Evolutionary conservation across 1,140 invertebrate genomes (phyloP).

Genomic region (Chironomus striatipennis): DNA sequence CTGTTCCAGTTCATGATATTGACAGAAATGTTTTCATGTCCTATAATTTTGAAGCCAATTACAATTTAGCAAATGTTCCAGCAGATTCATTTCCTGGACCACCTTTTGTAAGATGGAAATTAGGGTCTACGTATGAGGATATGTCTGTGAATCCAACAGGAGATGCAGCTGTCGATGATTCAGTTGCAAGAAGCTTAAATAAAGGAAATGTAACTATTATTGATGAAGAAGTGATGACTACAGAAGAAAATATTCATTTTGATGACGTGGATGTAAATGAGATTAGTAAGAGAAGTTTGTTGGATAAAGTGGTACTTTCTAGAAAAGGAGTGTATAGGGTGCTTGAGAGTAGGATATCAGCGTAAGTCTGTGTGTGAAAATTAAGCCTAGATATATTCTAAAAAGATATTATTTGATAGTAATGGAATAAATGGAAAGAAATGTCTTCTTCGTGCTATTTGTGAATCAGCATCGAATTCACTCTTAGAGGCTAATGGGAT

Average conservation of each 20-base stretch:
- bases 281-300: constrained; percentile 22
- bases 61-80: constrained; percentile 42
- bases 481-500: constrained; percentile 42
- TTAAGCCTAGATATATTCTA: no score
- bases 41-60: constrained; percentile 67
- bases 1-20: constrained; percentile 58
- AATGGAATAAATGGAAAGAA: constrained; percentile 44
- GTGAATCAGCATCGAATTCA: constrained; percentile 40
- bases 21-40: constrained; percentile 59
- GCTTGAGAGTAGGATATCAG: neutral
- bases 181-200: constrained; percentile 29
- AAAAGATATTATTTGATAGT: constrained; percentile 26
- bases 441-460: constrained; percentile 44
- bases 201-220: constrained; percentile 33
- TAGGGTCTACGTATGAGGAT: neutral
- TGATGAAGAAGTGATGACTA: constrained; percentile 31
- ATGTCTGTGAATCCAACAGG: neutral
- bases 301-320: constrained; percentile 29
- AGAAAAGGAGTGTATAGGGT: neutral
- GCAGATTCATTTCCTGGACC: constrained; percentile 29
- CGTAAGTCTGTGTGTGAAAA: no score
- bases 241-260: constrained; percentile 1
- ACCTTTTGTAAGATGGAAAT: constrained; percentile 25
- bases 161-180: neutral
- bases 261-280: neutral